Conservation (phyloP, 2,888 invertebrate genomes). For the Halictus ligatus region DNA sequence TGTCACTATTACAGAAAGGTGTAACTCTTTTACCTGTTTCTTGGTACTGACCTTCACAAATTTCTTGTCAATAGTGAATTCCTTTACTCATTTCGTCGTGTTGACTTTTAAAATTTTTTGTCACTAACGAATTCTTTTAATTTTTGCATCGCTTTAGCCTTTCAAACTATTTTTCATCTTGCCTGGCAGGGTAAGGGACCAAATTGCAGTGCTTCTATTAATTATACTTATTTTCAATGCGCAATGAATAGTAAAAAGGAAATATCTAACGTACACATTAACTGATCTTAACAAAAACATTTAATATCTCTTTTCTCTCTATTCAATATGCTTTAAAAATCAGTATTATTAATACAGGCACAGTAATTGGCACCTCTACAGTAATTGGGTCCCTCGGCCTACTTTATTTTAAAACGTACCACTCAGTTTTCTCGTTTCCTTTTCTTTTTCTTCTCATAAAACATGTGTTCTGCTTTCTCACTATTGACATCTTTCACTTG, state of each 20-base stretch:
- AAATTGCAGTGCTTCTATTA: too few species aligned
- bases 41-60: neutral
- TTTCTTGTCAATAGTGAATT: neutral
- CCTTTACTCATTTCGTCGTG: neutral
- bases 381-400: too few species aligned
- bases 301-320: too few species aligned
- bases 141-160: neutral
- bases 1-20: neutral
- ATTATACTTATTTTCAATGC: too few species aligned
- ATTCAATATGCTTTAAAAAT: too few species aligned
- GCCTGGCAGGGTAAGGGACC: neutral
- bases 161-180: neutral
- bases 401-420: neutral
- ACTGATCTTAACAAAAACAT: too few species aligned
- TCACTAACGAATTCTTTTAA: neutral
- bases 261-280: too few species aligned
- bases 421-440: neutral
- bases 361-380: too few species aligned
- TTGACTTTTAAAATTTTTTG: neutral
- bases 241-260: too few species aligned
- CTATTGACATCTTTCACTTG: neutral
- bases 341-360: too few species aligned
- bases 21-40: neutral
- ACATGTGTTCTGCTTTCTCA: neutral
- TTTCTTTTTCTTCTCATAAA: neutral